Conservation (phyloP, 2,888 invertebrate species). For the Thera obeliscata region DNA sequence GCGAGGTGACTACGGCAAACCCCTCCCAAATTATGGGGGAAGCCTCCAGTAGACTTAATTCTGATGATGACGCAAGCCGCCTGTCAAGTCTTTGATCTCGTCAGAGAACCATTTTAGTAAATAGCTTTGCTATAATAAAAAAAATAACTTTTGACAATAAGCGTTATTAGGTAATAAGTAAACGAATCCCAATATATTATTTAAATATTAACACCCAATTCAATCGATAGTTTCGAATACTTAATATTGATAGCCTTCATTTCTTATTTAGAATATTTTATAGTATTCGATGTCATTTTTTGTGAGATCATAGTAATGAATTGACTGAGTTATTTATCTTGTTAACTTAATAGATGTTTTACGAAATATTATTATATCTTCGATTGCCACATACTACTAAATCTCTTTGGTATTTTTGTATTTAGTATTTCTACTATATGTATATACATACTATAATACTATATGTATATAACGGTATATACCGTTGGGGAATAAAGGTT, state of each 20-base stretch:
- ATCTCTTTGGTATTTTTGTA: neutral
- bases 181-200: slow-evolving; percentile 11
- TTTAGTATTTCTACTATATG: neutral
- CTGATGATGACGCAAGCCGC: neutral
- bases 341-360: slow-evolving; percentile 18
- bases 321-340: slow-evolving; percentile 20
- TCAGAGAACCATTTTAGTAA: neutral
- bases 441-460: too few species aligned
- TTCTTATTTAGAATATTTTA: slow-evolving; percentile 36
- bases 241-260: slow-evolving; percentile 38
- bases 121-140: neutral
- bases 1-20: too few species aligned
- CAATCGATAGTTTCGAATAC: slow-evolving; percentile 37
- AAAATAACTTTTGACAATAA: neutral
- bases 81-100: neutral
- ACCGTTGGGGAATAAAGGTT: too few species aligned
- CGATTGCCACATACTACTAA: neutral
- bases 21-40: neutral
- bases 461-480: too few species aligned
- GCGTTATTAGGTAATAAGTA: neutral
- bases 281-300: slow-evolving; percentile 21
- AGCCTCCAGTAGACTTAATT: neutral
- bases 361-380: neutral
- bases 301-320: slow-evolving; percentile 11
- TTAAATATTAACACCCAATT: slow-evolving; percentile 35